phyloP scores from a whole-genome alignment of 2,113 vertebrate genomes.

The Silurus glanis region DNA sequence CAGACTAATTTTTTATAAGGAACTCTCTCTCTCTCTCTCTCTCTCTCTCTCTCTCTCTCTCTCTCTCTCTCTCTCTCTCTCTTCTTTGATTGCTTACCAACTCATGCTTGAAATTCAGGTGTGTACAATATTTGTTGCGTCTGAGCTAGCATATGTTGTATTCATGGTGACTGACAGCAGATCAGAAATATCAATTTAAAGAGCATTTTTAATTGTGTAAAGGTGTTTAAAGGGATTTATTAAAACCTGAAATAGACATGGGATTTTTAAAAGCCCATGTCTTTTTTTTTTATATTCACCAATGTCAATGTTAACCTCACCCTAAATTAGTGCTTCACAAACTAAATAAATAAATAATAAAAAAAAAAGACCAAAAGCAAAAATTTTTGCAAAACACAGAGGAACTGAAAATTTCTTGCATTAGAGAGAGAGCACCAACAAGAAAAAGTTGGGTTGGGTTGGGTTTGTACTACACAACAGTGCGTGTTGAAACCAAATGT shows the following conservation, averaged over 20 bases:
- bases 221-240: not conserved
- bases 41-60: too few species aligned
- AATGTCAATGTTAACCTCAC: not conserved
- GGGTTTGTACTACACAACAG: not conserved
- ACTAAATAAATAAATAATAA: not conserved
- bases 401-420: not conserved
- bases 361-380: not conserved
- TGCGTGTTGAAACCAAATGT: not conserved
- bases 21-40: not conserved
- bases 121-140: not conserved
- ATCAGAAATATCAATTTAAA: not conserved
- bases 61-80: not conserved
- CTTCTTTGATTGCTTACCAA: not conserved
- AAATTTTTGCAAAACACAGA: not conserved
- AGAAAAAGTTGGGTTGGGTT: not conserved
- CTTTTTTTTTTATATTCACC: too few species aligned
- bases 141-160: not conserved
- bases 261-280: not conserved
- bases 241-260: not conserved
- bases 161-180: not conserved
- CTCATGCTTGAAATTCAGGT: not conserved
- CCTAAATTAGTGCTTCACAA: too few species aligned
- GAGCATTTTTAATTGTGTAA: not conserved
- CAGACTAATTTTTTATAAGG: not conserved
- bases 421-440: not conserved